Base-by-base conservation (phyloP, 2,797 vertebrate species). In the Bradypodion ventrale region DNA sequence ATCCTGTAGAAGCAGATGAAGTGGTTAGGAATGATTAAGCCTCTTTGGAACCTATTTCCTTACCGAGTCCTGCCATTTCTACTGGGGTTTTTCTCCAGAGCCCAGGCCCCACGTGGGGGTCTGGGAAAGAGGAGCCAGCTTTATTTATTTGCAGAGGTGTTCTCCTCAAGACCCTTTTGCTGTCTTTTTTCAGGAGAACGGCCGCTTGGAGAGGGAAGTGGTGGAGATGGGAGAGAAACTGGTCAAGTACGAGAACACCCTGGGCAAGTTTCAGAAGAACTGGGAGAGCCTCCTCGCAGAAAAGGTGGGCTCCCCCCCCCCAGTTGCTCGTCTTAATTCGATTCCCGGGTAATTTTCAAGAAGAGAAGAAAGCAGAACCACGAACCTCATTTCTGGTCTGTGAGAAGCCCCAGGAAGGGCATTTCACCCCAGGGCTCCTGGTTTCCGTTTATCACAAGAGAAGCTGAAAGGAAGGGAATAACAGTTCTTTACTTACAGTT, bases 251-350 rank as follows among this genome's bases (percentile, higher is more conserved):
- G 96, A 98, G 88, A 96, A 80, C 32, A 94, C 98, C 88, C 95
- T 97, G 25, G 92, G 87, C 82, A 98, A 98, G 93, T 96, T 99
- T 42, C 98, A 99, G 94, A 96, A 90, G 46, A 97, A 95, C 94
- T 91, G 99, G 95, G 97, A 98, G 77, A 98, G 95, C 0, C 87
- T 98, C 79, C 95, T 98, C 84, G 96, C 97, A 86, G 98, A 99
- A 91, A 98, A 97, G 97, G 99, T 99, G 90, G 91, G 85, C n/a
- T n/a, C n/a, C n/a, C n/a, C 46, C n/a, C n/a, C n/a, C n/a, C 46
- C 49, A 46, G 7, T 49, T 49, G 46, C 46, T 12, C 7, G 7
- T 49, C 13, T 49, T 4, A 49, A n/a, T n/a, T 49, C 49, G 46
- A 49, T 49, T 7, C 46, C 7, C 46, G 49, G 13, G 46, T 49